Evolutionary conservation across 2,888 invertebrate species (phyloP).

Genomic region (Proisotoma minuta): DNA sequence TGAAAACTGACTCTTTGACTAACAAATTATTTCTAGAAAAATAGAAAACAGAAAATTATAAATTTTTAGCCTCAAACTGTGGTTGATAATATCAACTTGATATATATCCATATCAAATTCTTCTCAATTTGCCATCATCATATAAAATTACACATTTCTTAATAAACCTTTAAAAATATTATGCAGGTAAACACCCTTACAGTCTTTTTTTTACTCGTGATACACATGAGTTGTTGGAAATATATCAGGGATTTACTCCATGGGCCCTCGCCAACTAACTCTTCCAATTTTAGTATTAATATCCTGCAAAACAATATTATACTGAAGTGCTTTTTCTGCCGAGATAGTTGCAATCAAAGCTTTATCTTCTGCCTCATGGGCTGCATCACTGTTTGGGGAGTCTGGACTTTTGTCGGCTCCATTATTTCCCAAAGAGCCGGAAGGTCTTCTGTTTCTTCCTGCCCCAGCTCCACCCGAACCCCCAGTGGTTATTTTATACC

Average conservation of each 20-base stretch:
- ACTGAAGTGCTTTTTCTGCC: conserved; percentile 66
- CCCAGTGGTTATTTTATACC: neutral
- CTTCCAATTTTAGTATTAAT: conserved; percentile 71
- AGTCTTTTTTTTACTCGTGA: too few relatives aligned
- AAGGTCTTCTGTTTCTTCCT: conserved; percentile 11
- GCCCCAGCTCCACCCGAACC: neutral
- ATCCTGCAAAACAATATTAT: conserved; percentile 69
- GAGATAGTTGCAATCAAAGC: conserved; percentile 57
- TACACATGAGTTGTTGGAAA: too few relatives aligned
- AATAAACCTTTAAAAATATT: neutral
- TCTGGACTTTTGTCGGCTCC: conserved; percentile 2
- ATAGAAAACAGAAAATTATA: too few relatives aligned
- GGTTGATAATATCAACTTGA: neutral
- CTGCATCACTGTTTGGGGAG: conserved; percentile 46
- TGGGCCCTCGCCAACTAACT: conserved; percentile 65
- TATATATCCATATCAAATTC: neutral
- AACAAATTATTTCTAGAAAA: too few relatives aligned
- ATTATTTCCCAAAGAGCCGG: neutral
- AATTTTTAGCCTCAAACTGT: too few relatives aligned
- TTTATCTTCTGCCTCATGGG: conserved; percentile 56
- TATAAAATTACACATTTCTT: neutral
- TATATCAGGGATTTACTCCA: too few relatives aligned
- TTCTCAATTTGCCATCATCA: neutral
- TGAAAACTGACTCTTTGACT: too few relatives aligned
- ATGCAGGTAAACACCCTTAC: neutral